Evolutionary conservation across 2,888 invertebrate genomes (phyloP).

Genomic region (Trichogramma evanescens): DNA sequence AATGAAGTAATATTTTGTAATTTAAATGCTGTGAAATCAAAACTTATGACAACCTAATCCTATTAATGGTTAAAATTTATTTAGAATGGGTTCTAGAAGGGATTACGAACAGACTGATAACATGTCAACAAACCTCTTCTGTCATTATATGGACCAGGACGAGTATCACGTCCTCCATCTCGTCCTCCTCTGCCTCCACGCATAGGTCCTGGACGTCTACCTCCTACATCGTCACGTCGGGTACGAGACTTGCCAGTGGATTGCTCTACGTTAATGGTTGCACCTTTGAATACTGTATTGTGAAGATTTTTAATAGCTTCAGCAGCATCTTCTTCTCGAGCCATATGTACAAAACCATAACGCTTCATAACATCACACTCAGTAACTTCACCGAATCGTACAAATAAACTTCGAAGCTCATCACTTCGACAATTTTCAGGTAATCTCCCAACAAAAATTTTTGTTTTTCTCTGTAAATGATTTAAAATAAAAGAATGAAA

Average conservation of each 20-base stretch:
- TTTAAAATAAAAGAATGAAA: slow-evolving; percentile 23
- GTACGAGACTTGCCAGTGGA: slow-evolving; percentile 69
- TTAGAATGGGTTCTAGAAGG: neutral
- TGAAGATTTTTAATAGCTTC: slow-evolving; percentile 75
- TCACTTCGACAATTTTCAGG: slow-evolving; percentile 77
- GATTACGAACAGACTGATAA: slow-evolving; percentile 28
- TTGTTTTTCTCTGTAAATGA: slow-evolving; percentile 58
- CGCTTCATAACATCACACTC: slow-evolving; percentile 93
- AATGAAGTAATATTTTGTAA: too few species aligned
- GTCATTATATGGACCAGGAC: slow-evolving; percentile 46
- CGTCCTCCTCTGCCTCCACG: slow-evolving; percentile 51
- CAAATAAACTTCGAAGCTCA: slow-evolving; percentile 75
- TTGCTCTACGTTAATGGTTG: slow-evolving; percentile 76
- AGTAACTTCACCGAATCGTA: slow-evolving; percentile 78
- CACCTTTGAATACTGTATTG: slow-evolving; percentile 76
- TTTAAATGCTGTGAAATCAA: too few species aligned
- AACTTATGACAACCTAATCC: neutral
- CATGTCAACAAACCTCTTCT: slow-evolving; percentile 40
- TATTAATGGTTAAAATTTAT: neutral
- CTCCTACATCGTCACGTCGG: slow-evolving; percentile 47
- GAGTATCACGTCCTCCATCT: slow-evolving; percentile 48
- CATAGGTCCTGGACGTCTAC: slow-evolving; percentile 50
- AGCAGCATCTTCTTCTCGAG: slow-evolving; percentile 72
- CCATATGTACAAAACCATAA: slow-evolving; percentile 90
- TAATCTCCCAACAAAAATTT: slow-evolving; percentile 90